Base-by-base conservation (phyloP, 2,888 invertebrate species). In the Lingula anatina region DNA sequence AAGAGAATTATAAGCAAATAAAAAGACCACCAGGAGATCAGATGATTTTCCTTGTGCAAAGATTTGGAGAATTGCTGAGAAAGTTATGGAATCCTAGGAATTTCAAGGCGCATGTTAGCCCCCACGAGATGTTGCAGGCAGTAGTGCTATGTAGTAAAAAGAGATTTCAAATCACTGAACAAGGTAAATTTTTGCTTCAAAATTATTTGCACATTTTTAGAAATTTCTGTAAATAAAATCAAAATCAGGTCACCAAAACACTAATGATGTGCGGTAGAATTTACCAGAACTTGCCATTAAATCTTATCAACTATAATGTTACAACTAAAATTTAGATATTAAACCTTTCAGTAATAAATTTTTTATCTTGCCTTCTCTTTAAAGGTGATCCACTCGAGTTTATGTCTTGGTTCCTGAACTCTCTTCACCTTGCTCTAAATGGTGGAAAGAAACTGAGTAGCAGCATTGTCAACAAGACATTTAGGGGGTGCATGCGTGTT, bases 61-160 rank as follows among this genome's bases (percentile, higher is more conserved):
- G 87, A 68, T 97, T 95, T 76, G 97, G 97, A 0, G 97, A 99
- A 74, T 80, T 99, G 26, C 85, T 97, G 79, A 82, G 99, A 20
- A 99, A 99, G 75, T 81, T 99, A 64, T 99, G 99, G 99, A 99
- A 99, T 78, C 96, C 97, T 0, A 82, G 94, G 37, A 97, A 97
- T 69, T 99, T 99, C 75, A 99, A 99, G 78, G 90, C 97, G 0
- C 99, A 99, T 71, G 99, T 99, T 0, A 96, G 95, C 21, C 99
- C 99, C 0, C 99, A 99, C 74, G 99, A 99, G 82, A 99, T 99
- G 97, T 80, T 99, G 24, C 99, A 99, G 65, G 93, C 99, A 41
- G 92, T 96, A 24, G 93, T 99, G 3, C 80, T 97, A 55, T 93
- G 94, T 90, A 92, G 96, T 70, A 89, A 90, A 77, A 95, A 97